A percentile compares a stretch with the other conserved stretches of the same genome.
phyloP scores from a whole-genome alignment of 2,888 invertebrate species.

The Maniola hyperantus region DNA sequence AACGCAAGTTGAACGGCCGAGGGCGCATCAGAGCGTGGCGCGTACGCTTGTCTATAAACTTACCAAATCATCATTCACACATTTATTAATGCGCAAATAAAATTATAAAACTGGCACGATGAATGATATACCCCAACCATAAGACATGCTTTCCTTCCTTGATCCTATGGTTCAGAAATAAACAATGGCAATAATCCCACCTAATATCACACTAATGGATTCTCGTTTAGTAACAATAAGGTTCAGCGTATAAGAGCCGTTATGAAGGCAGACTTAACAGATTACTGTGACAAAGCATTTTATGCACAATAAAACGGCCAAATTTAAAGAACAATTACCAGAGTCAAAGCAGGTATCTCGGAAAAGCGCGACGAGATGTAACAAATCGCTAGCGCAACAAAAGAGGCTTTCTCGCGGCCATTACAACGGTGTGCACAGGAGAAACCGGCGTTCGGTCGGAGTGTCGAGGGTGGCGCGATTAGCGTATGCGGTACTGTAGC shows the following conservation, averaged over 20 bases:
- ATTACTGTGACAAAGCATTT: constrained; percentile 80
- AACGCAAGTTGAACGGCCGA: constrained; percentile 74
- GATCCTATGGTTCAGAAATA: constrained; percentile 6
- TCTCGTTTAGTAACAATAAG: constrained; percentile 67
- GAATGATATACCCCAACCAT: too few relatives aligned
- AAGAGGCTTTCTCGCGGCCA: constrained; percentile 80
- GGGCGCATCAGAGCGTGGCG: constrained; percentile 66
- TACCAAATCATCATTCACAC: constrained; percentile 23
- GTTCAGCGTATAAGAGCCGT: constrained; percentile 51
- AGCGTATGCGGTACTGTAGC: constrained; percentile 65
- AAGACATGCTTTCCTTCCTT: constrained; percentile 2
- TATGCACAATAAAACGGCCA: constrained; percentile 74
- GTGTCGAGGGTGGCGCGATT: constrained; percentile 63
- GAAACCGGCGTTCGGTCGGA: constrained; percentile 47
- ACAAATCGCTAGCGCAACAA: constrained; percentile 79
- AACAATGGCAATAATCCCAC: constrained; percentile 42
- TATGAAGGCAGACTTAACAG: constrained; percentile 66
- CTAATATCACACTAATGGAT: constrained; percentile 48
- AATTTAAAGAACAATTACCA: constrained; percentile 80
- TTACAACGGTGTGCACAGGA: constrained; percentile 71
- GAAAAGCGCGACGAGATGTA: constrained; percentile 77
- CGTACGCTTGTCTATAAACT: constrained; percentile 50
- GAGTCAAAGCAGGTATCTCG: constrained; percentile 77
- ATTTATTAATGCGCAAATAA: constrained; percentile 16
- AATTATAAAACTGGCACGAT: not conserved